Evolutionary conservation across 2,888 invertebrate genomes (phyloP), one percentile per base, ranked within the genome.

Genomic region (Lissocephala sabroskyi): DNA sequence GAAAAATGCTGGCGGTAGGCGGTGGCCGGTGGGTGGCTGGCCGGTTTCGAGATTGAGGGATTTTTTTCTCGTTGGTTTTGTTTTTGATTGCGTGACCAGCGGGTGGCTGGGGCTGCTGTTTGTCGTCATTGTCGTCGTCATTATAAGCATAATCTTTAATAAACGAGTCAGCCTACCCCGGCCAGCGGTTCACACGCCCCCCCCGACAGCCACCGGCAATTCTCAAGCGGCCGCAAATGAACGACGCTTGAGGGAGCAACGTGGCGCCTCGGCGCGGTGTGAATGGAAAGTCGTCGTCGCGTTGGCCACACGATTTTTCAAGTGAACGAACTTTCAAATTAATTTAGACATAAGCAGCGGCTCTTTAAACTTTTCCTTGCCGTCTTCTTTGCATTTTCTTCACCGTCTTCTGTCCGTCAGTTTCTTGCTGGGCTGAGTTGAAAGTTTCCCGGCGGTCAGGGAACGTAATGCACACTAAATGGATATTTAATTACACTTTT

Each of bases 61-160:
- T n/a, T n/a, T n/a, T n/a, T n/a, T n/a, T n/a, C n/a, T n/a, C n/a
- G n/a, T n/a, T n/a, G n/a, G n/a, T n/a, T n/a, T n/a, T n/a, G n/a
- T n/a, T n/a, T n/a, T n/a, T n/a, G n/a, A n/a, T n/a, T n/a, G n/a
- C n/a, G n/a, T n/a, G n/a, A n/a, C n/a, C n/a, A n/a, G n/a, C n/a
- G n/a, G n/a, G n/a, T n/a, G n/a, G n/a, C n/a, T n/a, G n/a, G n/a
- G n/a, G n/a, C 56, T 52, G 62, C 74, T 62, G 68, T 55, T 68
- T 65, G 77, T 76, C 70, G 58, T 68, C 74, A 66, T 68, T 68
- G 76, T 68, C 67, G 65, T 71, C 73, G 73, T 67, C 76, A 71
- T 68, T 75, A 68, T 71, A 71, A 68, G 76, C 73, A 76, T 76
- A 76, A 70, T 70, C 68, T 76, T 70, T 70, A 76, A 70, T 70